A percentile compares a stretch with the other conserved stretches of the same genome.
Evolutionary conservation across 2,797 vertebrate genomes (phyloP).

Genomic region (Urocyon cinereoargenteus): DNA sequence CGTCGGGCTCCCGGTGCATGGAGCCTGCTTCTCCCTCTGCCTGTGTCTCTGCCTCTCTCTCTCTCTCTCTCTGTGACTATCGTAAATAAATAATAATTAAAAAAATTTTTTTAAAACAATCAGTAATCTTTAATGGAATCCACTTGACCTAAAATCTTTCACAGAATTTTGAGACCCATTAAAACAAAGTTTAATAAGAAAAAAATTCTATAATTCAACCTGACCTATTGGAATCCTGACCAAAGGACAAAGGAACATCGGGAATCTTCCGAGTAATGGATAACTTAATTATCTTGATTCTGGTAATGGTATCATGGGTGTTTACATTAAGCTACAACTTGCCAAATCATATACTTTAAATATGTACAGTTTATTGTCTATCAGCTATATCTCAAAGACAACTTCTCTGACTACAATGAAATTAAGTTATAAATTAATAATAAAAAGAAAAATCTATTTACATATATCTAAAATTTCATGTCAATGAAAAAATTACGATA

Average conservation of each 20-base stretch:
- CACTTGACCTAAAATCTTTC: background rate
- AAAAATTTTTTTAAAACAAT: slow-evolving; percentile 10
- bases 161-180: background rate
- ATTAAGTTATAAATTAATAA: slow-evolving; percentile 31
- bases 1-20: no score
- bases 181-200: background rate
- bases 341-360: background rate
- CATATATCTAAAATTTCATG: slow-evolving; percentile 13
- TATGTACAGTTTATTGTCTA: background rate
- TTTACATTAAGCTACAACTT: background rate
- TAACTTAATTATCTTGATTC: background rate
- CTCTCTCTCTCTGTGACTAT: no score
- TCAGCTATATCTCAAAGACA: background rate
- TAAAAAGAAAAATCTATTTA: background rate
- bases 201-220: background rate
- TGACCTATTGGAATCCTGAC: background rate
- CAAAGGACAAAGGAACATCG: background rate
- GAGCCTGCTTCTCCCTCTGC: no score
- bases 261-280: background rate
- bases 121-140: background rate
- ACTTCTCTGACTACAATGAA: slow-evolving; percentile 13
- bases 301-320: background rate
- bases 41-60: no score
- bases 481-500: background rate
- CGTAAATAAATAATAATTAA: no score